Evolutionary conservation across 2,888 invertebrate genomes (phyloP).

Genomic region (Meganola albula): DNA sequence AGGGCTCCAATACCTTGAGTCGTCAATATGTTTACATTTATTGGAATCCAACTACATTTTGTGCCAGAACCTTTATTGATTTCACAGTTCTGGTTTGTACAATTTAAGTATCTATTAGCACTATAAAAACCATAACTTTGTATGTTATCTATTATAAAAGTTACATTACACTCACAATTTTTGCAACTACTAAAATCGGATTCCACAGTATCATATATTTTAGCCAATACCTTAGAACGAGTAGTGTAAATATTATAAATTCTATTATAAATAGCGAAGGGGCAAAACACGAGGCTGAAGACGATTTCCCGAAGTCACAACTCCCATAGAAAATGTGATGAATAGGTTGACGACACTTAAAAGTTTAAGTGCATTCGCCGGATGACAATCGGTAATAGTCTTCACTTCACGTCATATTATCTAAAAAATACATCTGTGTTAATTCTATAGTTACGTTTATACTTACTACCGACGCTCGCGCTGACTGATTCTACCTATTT

Average conservation of each 20-base stretch:
- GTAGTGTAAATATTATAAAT: conserved; percentile 12
- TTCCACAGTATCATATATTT: conserved; percentile 13
- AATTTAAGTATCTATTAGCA: conserved; percentile 11
- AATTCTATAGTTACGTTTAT: conserved; percentile 8
- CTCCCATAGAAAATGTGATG: conserved; percentile 9
- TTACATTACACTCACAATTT: conserved; percentile 15
- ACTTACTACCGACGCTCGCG: conserved; percentile 9
- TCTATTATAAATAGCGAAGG: conserved; percentile 10
- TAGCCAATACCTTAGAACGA: conserved; percentile 10
- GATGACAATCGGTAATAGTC: conserved; percentile 7
- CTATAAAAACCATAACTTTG: conserved; percentile 14
- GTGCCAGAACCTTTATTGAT: conserved; percentile 7
- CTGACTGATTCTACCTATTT: conserved; percentile 10
- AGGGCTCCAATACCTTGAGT: conserved; percentile 13
- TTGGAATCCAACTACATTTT: conserved; percentile 15
- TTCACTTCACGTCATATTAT: conserved; percentile 8
- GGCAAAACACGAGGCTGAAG: conserved; percentile 9
- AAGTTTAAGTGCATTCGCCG: conserved; percentile 6
- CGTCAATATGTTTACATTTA: conserved; percentile 12
- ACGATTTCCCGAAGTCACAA: conserved; percentile 9
- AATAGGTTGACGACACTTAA: conserved; percentile 10
- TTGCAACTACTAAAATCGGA: conserved; percentile 12
- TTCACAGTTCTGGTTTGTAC: conserved; percentile 11
- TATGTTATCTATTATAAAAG: conserved; percentile 14
- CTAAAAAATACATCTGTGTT: conserved; percentile 6